Base-by-base conservation (phyloP, 2,113 vertebrate genomes). In the Ailuropoda melanoleuca region DNA sequence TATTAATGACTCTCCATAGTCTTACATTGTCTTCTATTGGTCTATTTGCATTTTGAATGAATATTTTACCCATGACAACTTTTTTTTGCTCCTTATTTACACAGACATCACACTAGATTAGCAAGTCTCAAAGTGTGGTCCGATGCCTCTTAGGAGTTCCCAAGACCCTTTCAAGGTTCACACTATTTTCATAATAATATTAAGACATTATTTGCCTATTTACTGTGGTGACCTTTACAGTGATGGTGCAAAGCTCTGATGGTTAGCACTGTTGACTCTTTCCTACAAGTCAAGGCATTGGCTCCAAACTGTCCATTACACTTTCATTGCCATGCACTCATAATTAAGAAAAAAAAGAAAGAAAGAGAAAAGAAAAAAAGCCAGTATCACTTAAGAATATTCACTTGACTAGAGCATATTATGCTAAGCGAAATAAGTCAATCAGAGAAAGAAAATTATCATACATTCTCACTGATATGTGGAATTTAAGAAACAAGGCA, bases 101-200 rank as follows among this genome's bases (percentile, higher is more conserved):
- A 55, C 18, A 93, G 56, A 64, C 48, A 95, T 75, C 31, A 92
- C 43, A 96, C 17, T 90, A 50, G 43, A 90, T 83, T 90, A 95
- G 43, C 43, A 43, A 5, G 81, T 94, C 37, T 93, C 50, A 66
- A 88, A 85, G 39, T 85, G 34, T 70, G 37, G 37, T 68, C 74
- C 64, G 70, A 13, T 70, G 81, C 23, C 62, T 96, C 92, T 34
- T 90, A 50, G 37, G 72, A 77, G 39, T 81, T 97, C 50, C 80
- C 43, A 87, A 88, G 1, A 72, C 18, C 5, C 62, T 89, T 94
- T 85, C 17, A 93, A 62, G 26, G 37, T 89, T 58, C 75, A 88
- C 93, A 72, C 53, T 80, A 34, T 48, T 94, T 86, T 88, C 46
- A 70, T 62, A 93, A n/a, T 34, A 23, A 46, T 75, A 64, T 8